Conservation (phyloP, 2,797 vertebrate genomes). For the Pempheris klunzingeri region DNA sequence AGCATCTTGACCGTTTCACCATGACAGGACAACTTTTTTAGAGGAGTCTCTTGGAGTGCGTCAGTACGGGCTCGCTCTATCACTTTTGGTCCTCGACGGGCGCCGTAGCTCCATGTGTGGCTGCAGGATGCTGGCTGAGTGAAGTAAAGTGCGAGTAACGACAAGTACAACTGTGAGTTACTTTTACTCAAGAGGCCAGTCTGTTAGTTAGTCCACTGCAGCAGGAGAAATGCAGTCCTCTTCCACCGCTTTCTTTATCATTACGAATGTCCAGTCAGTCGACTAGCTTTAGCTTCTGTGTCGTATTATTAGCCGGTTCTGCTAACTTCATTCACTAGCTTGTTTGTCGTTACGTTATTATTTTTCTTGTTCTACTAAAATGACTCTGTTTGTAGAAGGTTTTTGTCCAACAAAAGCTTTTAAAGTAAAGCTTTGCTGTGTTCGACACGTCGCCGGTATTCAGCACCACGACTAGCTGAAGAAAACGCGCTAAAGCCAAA, state of each 20-base stretch:
- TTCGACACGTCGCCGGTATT: background rate
- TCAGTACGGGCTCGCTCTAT: background rate
- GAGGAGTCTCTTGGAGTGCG: too few species aligned
- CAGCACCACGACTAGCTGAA: background rate
- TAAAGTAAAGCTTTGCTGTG: background rate
- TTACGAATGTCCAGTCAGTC: background rate
- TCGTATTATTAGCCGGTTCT: background rate
- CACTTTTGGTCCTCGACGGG: constrained; percentile 35
- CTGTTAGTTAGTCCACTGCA: fast-evolving
- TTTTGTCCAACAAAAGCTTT: background rate
- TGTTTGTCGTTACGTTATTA: background rate
- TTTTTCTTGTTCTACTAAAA: fast-evolving
- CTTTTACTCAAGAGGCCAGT: background rate
- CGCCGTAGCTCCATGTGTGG: constrained; percentile 54
- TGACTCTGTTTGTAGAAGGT: too few species aligned
- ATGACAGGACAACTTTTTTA: fast-evolving
- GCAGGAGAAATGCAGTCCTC: too few species aligned
- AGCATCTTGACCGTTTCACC: too few species aligned
- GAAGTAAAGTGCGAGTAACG: constrained; percentile 62
- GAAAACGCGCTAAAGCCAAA: background rate
- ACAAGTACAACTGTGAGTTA: background rate
- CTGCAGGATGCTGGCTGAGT: background rate
- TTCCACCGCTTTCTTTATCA: too few species aligned
- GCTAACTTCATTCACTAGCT: constrained; percentile 13
- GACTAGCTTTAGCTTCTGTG: background rate